Evolutionary conservation across 2,113 vertebrate genomes (phyloP).

Genomic region (Xiphophorus maculatus): DNA sequence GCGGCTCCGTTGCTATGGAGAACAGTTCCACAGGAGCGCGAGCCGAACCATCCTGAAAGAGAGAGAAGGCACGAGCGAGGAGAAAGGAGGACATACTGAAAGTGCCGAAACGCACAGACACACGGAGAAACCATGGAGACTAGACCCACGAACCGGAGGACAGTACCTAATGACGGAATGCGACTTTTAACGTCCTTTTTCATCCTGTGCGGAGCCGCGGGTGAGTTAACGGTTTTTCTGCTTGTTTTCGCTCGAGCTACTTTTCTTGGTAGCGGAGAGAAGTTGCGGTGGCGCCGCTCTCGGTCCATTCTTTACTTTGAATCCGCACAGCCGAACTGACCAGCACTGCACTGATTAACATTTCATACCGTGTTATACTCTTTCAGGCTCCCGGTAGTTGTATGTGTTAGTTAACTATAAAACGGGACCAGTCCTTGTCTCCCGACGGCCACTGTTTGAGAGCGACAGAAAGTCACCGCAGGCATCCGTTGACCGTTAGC

Average conservation of each 20-base stretch:
- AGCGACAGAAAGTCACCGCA: constrained; percentile 13
- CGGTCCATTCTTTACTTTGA: constrained; percentile 16
- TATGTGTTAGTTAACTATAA: constrained; percentile 22
- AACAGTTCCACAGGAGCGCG: constrained; percentile 45
- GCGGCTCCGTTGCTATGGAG: constrained; percentile 67
- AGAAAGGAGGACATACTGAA: constrained; percentile 24
- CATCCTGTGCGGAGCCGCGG: constrained; percentile 60
- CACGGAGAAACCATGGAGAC: constrained; percentile 69
- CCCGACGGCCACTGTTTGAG: constrained; percentile 2
- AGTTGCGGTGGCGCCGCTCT: constrained; percentile 20
- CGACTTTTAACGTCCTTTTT: constrained; percentile 56
- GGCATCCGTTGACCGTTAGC: constrained; percentile 23
- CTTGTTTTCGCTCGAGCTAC: neutral
- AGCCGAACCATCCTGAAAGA: constrained; percentile 25
- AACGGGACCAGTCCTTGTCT: neutral
- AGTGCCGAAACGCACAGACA: constrained; percentile 33
- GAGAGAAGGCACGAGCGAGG: constrained; percentile 20
- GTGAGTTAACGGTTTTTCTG: constrained; percentile 65
- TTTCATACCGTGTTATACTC: neutral
- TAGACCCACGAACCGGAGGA: constrained; percentile 42
- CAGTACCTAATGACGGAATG: constrained; percentile 38
- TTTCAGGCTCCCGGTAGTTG: constrained; percentile 8
- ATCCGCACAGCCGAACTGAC: neutral
- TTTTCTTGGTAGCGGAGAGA: constrained; percentile 29
- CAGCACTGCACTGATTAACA: neutral